A percentile compares a stretch with the other conserved stretches of the same genome.
phyloP scores from a whole-genome alignment of 92 coral and sea anemone genomes.

The Palythoa heliodiscus region DNA sequence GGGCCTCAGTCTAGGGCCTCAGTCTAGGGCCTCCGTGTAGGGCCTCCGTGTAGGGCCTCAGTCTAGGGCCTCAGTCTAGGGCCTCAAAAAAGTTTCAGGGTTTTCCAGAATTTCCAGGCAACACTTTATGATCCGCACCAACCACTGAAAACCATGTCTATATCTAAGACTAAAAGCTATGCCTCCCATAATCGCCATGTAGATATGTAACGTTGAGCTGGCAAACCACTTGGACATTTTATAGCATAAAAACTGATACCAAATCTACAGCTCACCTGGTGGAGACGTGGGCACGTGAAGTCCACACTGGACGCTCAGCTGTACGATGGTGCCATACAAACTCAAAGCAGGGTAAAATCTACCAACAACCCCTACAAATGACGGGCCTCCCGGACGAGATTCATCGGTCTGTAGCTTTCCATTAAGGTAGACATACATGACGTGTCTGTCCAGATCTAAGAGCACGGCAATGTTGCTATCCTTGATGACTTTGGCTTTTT shows the following conservation, averaged over 20 bases:
- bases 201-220: too few relatives aligned
- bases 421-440: conserved; percentile 76
- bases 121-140: too few relatives aligned
- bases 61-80: too few relatives aligned
- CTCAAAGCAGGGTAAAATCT: conserved; percentile 73
- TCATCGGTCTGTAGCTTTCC: conserved; percentile 83
- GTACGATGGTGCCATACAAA: conserved; percentile 72
- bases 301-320: conserved; percentile 71
- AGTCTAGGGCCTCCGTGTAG: too few relatives aligned
- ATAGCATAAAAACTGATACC: background rate
- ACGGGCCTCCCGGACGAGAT: conserved; percentile 80
- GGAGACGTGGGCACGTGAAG: conserved; percentile 58
- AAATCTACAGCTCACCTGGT: conserved; percentile 55
- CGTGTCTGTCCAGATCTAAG: conserved; percentile 66
- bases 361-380: conserved; percentile 75
- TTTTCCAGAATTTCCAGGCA: too few relatives aligned
- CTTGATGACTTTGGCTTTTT: conserved; percentile 71
- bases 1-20: too few relatives aligned
- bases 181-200: too few relatives aligned
- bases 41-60: too few relatives aligned
- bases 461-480: conserved; percentile 82
- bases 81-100: too few relatives aligned
- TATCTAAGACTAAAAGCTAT: too few relatives aligned
- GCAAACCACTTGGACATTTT: too few relatives aligned
- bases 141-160: too few relatives aligned